Percentiles rank a stretch among this genome's conserved stretches.
Evolutionary conservation across 2,113 vertebrate species (phyloP).

Genomic region (Sarotherodon lohbergeri): DNA sequence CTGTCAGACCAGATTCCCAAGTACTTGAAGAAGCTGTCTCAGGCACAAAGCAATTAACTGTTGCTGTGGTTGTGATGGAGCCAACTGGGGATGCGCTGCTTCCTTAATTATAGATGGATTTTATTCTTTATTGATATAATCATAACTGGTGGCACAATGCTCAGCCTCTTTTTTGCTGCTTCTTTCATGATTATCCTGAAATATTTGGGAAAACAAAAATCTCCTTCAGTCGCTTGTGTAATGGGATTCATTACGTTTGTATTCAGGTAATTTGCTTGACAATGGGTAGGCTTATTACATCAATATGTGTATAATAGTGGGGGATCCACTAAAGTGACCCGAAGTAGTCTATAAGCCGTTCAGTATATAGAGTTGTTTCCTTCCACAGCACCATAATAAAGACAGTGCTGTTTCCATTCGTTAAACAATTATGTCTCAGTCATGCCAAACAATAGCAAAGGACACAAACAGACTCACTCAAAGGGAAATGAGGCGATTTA

Average conservation of each 20-base stretch:
- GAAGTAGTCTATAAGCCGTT: background rate
- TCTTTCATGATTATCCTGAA: background rate
- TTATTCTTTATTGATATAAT: slow-evolving; percentile 24
- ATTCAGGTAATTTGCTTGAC: slow-evolving; percentile 7
- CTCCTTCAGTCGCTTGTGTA: background rate
- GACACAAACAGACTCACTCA: slow-evolving; percentile 26
- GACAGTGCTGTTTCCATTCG: background rate
- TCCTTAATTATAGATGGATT: slow-evolving; percentile 39
- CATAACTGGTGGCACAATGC: background rate
- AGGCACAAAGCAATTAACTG: slow-evolving; percentile 57
- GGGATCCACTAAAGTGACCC: background rate
- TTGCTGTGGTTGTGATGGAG: slow-evolving; percentile 18
- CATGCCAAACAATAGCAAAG: slow-evolving; percentile 6
- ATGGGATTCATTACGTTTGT: slow-evolving; percentile 14
- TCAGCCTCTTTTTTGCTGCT: background rate
- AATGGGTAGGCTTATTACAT: background rate
- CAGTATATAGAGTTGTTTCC: background rate
- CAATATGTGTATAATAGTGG: slow-evolving; percentile 2
- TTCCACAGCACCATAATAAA: background rate
- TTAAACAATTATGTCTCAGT: slow-evolving; percentile 14
- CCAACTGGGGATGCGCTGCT: background rate
- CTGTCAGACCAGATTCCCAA: slow-evolving; percentile 44
- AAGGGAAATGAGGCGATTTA: slow-evolving; percentile 7
- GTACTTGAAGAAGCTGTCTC: slow-evolving; percentile 20
- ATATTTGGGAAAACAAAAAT: background rate